phyloP scores from a whole-genome alignment of 2,113 vertebrate species.

The Uropsilus gracilis region DNA sequence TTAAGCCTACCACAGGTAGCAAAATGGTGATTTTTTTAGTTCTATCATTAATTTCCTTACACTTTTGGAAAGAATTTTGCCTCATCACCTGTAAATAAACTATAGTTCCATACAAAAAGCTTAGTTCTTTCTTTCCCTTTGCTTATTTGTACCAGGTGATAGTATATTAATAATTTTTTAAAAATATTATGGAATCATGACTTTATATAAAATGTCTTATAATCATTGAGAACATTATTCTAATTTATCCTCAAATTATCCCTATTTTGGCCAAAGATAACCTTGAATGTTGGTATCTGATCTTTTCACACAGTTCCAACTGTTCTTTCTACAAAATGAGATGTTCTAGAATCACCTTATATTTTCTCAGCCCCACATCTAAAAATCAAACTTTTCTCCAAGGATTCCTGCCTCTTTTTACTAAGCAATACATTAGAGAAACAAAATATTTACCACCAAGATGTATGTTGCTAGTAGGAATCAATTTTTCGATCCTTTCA shows the following conservation, averaged over 20 bases:
- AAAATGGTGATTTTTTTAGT: conserved; percentile 4
- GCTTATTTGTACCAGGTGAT: background rate
- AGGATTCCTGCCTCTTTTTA: background rate
- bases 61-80: background rate
- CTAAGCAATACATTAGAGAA: background rate
- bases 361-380: background rate
- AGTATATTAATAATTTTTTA: background rate
- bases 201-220: conserved; percentile 6
- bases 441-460: background rate
- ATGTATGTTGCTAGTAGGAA: background rate
- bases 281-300: background rate
- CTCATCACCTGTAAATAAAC: background rate
- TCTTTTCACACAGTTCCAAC: background rate
- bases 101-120: background rate
- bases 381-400: background rate
- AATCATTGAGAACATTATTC: background rate
- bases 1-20: background rate
- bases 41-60: background rate
- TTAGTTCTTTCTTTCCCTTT: background rate
- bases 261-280: background rate
- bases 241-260: background rate
- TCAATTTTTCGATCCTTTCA: background rate
- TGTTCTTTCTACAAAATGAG: background rate
- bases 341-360: background rate
- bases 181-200: background rate